A percentile compares a stretch with the other conserved stretches of the same genome.
Evolutionary conservation across 2,888 invertebrate species (phyloP).

Genomic region (Thereva unica): DNA sequence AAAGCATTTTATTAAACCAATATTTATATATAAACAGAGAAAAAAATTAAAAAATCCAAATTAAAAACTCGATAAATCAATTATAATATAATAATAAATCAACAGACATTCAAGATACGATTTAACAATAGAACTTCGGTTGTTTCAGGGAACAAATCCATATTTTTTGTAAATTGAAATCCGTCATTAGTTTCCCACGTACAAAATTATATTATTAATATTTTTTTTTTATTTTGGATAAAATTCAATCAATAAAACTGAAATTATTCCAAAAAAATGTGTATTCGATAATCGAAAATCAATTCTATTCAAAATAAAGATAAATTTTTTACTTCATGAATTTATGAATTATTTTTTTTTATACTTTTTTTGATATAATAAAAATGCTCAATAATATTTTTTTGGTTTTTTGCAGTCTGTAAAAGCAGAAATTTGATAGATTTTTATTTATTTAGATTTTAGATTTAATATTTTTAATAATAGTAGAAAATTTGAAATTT

Average conservation of each 20-base stretch:
- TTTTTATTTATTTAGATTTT: not conserved
- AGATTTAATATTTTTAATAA: too few relatives aligned
- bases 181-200: not conserved
- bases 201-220: too few relatives aligned
- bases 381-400: constrained; percentile 25
- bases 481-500: too few relatives aligned
- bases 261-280: too few relatives aligned
- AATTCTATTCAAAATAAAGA: too few relatives aligned
- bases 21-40: constrained; percentile 15
- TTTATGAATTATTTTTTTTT: not conserved
- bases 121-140: constrained; percentile 52
- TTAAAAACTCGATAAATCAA: constrained; percentile 10
- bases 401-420: not conserved
- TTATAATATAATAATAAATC: constrained; percentile 18
- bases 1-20: constrained; percentile 8
- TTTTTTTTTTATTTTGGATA: too few relatives aligned
- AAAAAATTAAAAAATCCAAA: constrained; percentile 9
- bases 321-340: too few relatives aligned
- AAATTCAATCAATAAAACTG: too few relatives aligned
- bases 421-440: not conserved
- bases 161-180: constrained; percentile 22
- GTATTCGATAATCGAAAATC: too few relatives aligned
- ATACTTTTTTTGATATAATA: constrained; percentile 22
- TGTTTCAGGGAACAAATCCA: constrained; percentile 54
- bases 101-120: constrained; percentile 31